Evolutionary conservation across 2,888 invertebrate genomes (phyloP).

Genomic region (Dermolepida albohirtum): DNA sequence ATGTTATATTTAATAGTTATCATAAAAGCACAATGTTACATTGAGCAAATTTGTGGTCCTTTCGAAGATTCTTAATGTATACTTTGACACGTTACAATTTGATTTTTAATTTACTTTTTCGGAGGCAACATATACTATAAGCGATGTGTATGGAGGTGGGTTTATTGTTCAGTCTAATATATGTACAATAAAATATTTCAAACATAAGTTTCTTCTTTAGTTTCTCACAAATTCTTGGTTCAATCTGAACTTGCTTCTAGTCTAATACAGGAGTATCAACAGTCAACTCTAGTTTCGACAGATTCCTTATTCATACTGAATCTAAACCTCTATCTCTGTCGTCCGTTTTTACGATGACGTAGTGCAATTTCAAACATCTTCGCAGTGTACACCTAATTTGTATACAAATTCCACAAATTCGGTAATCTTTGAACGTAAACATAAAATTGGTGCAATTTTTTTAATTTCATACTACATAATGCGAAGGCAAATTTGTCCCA

Average conservation of each 20-base stretch:
- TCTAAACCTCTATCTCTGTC: constrained; percentile 68
- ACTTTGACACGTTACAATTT: neutral
- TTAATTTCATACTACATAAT: constrained; percentile 63
- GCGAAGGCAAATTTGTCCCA: constrained; percentile 68
- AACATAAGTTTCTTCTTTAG: constrained; percentile 67
- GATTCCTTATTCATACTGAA: constrained; percentile 62
- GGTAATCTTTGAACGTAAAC: constrained; percentile 68
- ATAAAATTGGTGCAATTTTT: constrained; percentile 66
- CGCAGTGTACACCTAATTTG: constrained; percentile 35
- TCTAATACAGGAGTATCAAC: constrained; percentile 66
- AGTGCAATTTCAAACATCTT: constrained; percentile 67
- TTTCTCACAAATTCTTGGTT: constrained; percentile 68
- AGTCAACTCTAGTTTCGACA: constrained; percentile 64
- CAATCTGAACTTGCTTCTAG: constrained; percentile 64
- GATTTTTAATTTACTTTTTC: constrained; percentile 10
- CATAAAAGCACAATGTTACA: no score
- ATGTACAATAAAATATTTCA: constrained; percentile 68
- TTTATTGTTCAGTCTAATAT: constrained; percentile 65
- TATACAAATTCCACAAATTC: constrained; percentile 61
- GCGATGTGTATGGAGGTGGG: constrained; percentile 65
- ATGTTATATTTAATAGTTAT: no score
- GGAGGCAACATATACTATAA: constrained; percentile 62
- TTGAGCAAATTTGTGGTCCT: no score
- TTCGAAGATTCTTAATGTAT: no score
- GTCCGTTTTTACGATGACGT: constrained; percentile 66